Conservation (phyloP, 2,888 invertebrate species). For the Autographa pulchrina region DNA sequence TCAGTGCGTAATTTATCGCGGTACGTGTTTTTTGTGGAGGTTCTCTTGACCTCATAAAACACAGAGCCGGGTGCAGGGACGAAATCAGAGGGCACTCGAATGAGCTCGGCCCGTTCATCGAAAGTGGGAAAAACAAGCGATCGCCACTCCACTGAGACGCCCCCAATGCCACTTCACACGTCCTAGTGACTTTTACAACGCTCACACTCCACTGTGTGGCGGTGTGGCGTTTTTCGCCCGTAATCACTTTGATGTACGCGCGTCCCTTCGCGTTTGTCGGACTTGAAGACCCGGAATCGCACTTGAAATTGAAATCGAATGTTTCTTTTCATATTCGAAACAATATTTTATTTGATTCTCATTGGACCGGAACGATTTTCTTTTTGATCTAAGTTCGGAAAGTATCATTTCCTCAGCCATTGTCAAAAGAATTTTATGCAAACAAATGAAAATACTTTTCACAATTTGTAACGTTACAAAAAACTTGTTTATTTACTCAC, state of each 20-base stretch:
- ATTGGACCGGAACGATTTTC: constrained; percentile 5
- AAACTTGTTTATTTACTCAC: constrained; percentile 3
- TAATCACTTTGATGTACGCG: constrained; percentile 85
- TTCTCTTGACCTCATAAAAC: constrained; percentile 89
- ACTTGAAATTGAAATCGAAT: constrained; percentile 58
- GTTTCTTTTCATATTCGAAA: constrained; percentile 50
- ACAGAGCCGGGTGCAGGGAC: constrained; percentile 81
- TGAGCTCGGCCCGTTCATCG: constrained; percentile 80
- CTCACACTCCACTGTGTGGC: constrained; percentile 76
- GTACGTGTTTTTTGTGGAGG: constrained; percentile 87
- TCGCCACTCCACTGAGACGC: constrained; percentile 87
- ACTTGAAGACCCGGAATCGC: constrained; percentile 52
- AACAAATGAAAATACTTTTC: background rate
- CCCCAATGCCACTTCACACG: constrained; percentile 87
- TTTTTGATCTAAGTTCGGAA: constrained; percentile 10
- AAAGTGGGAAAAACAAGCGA: constrained; percentile 89
- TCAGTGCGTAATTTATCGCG: constrained; percentile 88
- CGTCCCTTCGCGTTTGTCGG: constrained; percentile 55
- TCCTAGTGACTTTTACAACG: constrained; percentile 88
- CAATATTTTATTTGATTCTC: constrained; percentile 29
- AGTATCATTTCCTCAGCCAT: constrained; percentile 5
- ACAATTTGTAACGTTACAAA: background rate
- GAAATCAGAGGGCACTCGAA: constrained; percentile 83
- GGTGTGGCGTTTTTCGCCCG: constrained; percentile 80
- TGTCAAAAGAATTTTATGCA: background rate